Conservation (phyloP, 2,888 invertebrate genomes). For the Pseudanteris insignis region DNA sequence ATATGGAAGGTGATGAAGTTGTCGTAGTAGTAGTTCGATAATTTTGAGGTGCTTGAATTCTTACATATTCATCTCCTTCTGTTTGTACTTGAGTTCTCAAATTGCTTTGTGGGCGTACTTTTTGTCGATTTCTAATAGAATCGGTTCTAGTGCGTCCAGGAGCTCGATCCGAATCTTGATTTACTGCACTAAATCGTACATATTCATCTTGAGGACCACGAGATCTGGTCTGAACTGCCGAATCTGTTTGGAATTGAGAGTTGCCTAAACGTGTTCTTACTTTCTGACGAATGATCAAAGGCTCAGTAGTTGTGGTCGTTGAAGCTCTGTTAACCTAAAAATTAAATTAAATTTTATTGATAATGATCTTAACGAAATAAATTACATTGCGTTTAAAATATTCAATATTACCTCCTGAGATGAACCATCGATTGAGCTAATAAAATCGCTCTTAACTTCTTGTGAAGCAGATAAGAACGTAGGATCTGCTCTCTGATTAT, state of each 20-base stretch:
- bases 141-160: conserved; percentile 38
- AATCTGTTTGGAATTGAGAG: conserved; percentile 54
- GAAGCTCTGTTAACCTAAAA: conserved; percentile 1
- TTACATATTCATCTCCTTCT: conserved; percentile 60
- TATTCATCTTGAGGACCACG: conserved; percentile 60
- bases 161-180: conserved; percentile 45
- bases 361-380: no score
- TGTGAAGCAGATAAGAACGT: conserved; percentile 50
- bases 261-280: conserved; percentile 53
- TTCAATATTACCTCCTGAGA: no score
- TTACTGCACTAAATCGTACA: conserved; percentile 61
- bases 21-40: conserved; percentile 45
- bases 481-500: conserved; percentile 42
- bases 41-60: conserved; percentile 52
- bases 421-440: no score
- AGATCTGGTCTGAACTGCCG: conserved; percentile 58
- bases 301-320: conserved; percentile 51
- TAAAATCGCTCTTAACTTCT: no score
- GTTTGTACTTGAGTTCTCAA: conserved; percentile 55
- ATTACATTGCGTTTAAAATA: no score
- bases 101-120: conserved; percentile 49
- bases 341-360: no score
- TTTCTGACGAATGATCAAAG: conserved; percentile 56
- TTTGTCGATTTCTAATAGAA: conserved; percentile 38
- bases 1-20: conserved; percentile 13